phyloP scores from a whole-genome alignment of 2,888 invertebrate genomes.

The Drosophila colorata region DNA sequence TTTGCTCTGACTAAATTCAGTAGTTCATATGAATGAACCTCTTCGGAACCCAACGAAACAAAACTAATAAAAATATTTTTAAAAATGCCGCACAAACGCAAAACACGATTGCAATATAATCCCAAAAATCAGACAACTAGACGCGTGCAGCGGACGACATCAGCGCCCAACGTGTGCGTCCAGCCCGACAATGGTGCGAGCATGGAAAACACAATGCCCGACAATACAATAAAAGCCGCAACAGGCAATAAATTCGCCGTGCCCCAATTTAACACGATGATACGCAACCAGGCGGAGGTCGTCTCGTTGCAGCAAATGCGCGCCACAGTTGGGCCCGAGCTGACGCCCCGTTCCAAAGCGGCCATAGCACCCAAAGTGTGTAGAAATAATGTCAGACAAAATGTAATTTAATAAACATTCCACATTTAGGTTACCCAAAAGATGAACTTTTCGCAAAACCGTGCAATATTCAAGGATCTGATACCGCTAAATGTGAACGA shows the following conservation, averaged over 20 bases:
- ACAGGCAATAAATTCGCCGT: slow-evolving; percentile 30
- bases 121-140: slow-evolving; percentile 12
- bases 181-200: slow-evolving; percentile 23
- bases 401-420: not conserved
- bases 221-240: not conserved
- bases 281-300: slow-evolving; percentile 60
- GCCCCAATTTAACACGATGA: slow-evolving; percentile 69
- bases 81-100: slow-evolving; percentile 55
- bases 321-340: slow-evolving; percentile 12
- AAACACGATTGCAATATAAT: slow-evolving; percentile 6
- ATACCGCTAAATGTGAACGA: slow-evolving; percentile 81
- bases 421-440: slow-evolving; percentile 73
- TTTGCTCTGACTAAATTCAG: not conserved
- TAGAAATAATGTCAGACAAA: no score
- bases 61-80: not conserved
- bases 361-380: slow-evolving; percentile 73
- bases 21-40: not conserved
- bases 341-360: slow-evolving; percentile 68
- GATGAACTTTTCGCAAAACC: slow-evolving; percentile 74
- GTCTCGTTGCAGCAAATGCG: slow-evolving; percentile 41
- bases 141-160: slow-evolving; percentile 1
- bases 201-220: not conserved
- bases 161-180: slow-evolving; percentile 29
- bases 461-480: slow-evolving; percentile 73
- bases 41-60: not conserved